Conservation (phyloP, 2,888 invertebrate genomes). For the Timandra comae region DNA sequence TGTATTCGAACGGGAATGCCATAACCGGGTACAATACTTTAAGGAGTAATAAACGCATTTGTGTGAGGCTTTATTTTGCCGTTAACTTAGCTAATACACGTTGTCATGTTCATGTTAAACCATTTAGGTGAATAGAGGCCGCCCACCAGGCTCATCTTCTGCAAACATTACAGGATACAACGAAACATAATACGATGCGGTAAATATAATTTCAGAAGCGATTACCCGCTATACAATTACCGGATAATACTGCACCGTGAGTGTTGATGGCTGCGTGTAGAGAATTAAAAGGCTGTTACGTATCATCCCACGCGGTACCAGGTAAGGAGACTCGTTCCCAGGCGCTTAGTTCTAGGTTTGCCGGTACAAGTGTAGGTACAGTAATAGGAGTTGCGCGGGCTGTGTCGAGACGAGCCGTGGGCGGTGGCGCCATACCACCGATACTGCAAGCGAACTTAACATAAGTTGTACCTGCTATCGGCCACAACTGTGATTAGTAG, state of each 20-base stretch:
- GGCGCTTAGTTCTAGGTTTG: conserved; percentile 34
- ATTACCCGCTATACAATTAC: conserved; percentile 45
- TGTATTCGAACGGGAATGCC: conserved; percentile 27
- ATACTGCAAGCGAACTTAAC: conserved; percentile 32
- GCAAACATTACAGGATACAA: conserved; percentile 23
- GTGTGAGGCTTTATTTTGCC: conserved; percentile 18
- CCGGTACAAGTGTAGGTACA: conserved; percentile 33
- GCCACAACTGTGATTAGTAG: conserved; percentile 50
- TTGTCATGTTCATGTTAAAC: conserved; percentile 29
- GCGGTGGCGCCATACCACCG: conserved; percentile 42
- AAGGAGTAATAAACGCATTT: conserved; percentile 21
- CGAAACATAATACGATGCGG: conserved; percentile 14
- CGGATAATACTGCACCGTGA: conserved; percentile 39
- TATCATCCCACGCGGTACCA: conserved; percentile 54
- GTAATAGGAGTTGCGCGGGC: conserved; percentile 38
- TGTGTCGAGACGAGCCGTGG: conserved; percentile 36
- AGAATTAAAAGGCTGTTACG: conserved; percentile 71
- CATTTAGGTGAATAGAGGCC: conserved; percentile 27
- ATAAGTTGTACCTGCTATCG: conserved; percentile 43
- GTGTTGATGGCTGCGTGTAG: conserved; percentile 54
- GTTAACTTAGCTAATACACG: conserved; percentile 28
- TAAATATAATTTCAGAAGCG: conserved; percentile 41
- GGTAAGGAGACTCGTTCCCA: conserved; percentile 49
- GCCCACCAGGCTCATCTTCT: conserved; percentile 26
- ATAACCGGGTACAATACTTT: conserved; percentile 23